Conservation (phyloP, 2,797 vertebrate species). For the Coendou prehensilis region DNA sequence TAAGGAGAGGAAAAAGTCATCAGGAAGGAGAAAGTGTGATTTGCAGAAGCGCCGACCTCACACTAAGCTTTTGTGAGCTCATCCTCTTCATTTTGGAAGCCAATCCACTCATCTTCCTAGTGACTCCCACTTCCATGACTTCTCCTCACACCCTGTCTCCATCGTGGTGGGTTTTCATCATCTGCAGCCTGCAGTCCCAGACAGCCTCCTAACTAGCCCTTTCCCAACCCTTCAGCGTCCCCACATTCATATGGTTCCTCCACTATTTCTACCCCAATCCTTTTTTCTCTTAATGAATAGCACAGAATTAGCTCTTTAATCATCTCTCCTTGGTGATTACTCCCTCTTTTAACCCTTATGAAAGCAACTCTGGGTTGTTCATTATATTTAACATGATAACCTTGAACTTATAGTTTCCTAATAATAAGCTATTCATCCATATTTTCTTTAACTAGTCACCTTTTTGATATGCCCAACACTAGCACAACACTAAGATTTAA, state of each 20-base stretch:
- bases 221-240: not conserved
- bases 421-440: not conserved
- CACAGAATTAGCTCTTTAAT: not conserved
- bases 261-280: not conserved
- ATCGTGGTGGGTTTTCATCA: not conserved
- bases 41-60: not conserved
- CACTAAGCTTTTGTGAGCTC: not conserved
- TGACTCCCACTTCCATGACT: too few relatives aligned
- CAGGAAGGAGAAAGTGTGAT: not conserved
- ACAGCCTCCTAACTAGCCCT: not conserved
- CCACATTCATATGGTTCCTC: not conserved
- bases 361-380: not conserved
- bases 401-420: not conserved
- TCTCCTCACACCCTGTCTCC: not conserved
- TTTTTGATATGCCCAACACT: not conserved
- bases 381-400: not conserved
- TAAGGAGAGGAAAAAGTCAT: slow-evolving; percentile 80
- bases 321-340: not conserved
- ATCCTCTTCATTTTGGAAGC: not conserved
- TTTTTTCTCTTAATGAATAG: not conserved
- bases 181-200: rapidly evolving
- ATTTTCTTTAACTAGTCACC: not conserved
- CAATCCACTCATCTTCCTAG: too few relatives aligned
- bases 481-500: not conserved
- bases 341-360: not conserved